Evolutionary conservation across 2,797 vertebrate species (phyloP), one percentile per base, ranked within the genome.

Genomic region (Loriculus beryllinus): DNA sequence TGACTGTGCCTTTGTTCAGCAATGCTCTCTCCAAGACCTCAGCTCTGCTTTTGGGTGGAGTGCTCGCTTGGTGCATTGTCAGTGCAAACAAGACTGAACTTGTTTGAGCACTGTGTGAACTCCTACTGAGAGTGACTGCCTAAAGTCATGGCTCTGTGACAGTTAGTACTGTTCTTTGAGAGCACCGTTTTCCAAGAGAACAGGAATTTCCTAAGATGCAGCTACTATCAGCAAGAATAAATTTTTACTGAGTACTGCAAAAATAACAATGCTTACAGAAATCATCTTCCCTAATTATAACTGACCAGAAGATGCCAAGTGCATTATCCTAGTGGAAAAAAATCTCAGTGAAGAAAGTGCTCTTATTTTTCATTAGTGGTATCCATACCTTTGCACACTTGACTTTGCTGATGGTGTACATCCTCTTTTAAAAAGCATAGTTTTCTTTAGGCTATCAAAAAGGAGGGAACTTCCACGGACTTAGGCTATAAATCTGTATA

Each of bases 21-120:
- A 62, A 6, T 4, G 40, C 56, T 93, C 68, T 74, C 31, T 86
- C 47, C 16, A 45, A 79, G 70, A 70, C 54, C 77, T 79, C 4
- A 7, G 63, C 65, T 82, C 60, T 59, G 69, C 35, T 78, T 65
- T 79, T 90, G 92, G 82, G 86, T 93, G 92, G 74, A 80, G 93
- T 9, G 22, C 63, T 90, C 59, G 45, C 69, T 91, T 40, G 35
- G 82, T 81, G 49, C 68, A 18, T 4, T 45, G 83, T 91, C 91
- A 83, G 52, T 56, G 48, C 86, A 88, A 88, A 89, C 70, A 92
- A 23, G 70, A 13, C 67, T 28, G 42, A 82, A 51, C 31, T 90
- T 80, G 33, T 68, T 29, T 77, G 88, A 87, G 70, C 74, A 42
- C 60, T 39, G 40, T 6, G 29, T 52, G 63, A 94, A 60, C 65